Evolutionary conservation across 2,888 invertebrate genomes (phyloP).

Genomic region (Glomeris marginata): DNA sequence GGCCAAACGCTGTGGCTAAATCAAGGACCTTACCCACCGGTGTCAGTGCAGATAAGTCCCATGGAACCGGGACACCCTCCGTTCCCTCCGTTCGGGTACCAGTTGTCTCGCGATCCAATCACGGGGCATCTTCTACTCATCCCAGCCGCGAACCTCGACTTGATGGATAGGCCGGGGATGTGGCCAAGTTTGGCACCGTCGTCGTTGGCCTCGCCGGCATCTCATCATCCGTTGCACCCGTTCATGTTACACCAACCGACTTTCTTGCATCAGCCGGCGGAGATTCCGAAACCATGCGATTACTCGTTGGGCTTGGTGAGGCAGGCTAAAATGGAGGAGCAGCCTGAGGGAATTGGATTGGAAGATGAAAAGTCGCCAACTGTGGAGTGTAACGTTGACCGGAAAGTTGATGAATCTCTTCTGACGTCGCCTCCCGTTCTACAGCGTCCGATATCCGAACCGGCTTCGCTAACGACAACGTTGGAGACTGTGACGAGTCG

Average conservation of each 20-base stretch:
- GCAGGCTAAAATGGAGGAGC: too few species aligned
- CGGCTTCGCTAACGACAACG: too few species aligned
- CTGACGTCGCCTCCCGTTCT: too few species aligned
- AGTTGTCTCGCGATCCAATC: conserved; percentile 69
- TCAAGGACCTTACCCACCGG: conserved; percentile 12
- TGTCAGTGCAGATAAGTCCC: conserved; percentile 13
- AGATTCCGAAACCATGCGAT: too few species aligned
- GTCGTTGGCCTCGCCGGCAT: conserved; percentile 18
- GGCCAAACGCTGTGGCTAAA: conserved; percentile 14
- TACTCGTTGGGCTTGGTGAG: too few species aligned
- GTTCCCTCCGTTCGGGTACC: conserved; percentile 53
- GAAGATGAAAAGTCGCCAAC: too few species aligned
- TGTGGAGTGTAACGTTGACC: too few species aligned
- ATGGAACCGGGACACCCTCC: conserved; percentile 18
- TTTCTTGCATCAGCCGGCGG: conserved; percentile 9
- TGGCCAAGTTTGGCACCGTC: conserved; percentile 17
- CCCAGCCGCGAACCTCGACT: conserved; percentile 45
- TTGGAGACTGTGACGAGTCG: too few species aligned
- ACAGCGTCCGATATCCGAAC: too few species aligned
- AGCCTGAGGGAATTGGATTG: too few species aligned
- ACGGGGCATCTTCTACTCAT: conserved; percentile 67
- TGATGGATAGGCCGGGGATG: conserved; percentile 13
- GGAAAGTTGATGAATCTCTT: too few species aligned
- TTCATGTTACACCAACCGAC: conserved; percentile 17
- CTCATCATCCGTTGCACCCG: conserved; percentile 15